Conservation (phyloP, 2,888 invertebrate genomes). For the Theretra japonica region DNA sequence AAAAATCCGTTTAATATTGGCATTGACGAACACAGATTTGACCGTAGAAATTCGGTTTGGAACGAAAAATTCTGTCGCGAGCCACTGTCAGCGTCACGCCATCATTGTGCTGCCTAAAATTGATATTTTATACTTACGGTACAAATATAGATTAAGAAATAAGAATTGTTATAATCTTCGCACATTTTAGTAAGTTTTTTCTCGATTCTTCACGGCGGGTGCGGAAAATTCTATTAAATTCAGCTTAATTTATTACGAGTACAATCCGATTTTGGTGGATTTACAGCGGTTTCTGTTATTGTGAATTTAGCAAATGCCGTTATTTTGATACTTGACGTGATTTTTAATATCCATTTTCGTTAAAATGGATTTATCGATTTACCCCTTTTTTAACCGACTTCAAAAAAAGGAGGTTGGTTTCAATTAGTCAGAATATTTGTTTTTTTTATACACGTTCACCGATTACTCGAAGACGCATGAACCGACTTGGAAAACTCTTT, state of each 20-base stretch:
- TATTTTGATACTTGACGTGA: slow-evolving; percentile 3
- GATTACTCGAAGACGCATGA: no score
- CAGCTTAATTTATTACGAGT: not conserved
- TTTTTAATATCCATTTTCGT: not conserved
- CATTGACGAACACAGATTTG: slow-evolving; percentile 76
- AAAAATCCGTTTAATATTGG: slow-evolving; percentile 79
- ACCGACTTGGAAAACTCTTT: no score
- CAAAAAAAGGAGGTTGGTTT: no score
- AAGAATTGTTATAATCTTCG: not conserved
- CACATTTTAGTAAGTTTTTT: not conserved
- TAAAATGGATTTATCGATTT: slow-evolving; percentile 3
- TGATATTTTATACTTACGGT: slow-evolving; percentile 45
- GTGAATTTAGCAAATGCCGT: not conserved
- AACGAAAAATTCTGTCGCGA: slow-evolving; percentile 44
- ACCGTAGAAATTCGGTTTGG: slow-evolving; percentile 70
- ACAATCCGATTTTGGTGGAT: not conserved
- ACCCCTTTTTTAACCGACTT: no score
- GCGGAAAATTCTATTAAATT: slow-evolving; percentile 21
- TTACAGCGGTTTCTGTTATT: not conserved
- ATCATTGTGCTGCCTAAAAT: slow-evolving; percentile 51
- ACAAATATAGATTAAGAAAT: slow-evolving; percentile 14
- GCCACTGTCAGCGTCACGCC: slow-evolving; percentile 53
- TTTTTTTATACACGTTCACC: no score
- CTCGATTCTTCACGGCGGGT: not conserved
- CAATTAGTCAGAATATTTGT: no score